Evolutionary conservation across 2,113 vertebrate genomes (phyloP).

Genomic region (Aegypius monachus): DNA sequence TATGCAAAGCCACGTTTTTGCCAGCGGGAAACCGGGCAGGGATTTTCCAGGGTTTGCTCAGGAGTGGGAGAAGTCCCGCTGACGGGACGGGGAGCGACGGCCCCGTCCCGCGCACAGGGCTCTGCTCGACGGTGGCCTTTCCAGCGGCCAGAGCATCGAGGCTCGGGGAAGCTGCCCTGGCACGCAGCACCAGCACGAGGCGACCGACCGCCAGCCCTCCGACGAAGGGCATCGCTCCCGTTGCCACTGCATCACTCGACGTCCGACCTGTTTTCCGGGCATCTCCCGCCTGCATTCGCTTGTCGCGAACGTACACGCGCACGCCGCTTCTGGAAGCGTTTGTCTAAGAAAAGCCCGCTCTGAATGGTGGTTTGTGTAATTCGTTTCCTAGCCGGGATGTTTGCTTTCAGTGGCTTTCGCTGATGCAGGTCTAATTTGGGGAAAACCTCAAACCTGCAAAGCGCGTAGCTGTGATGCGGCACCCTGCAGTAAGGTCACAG

Average conservation of each 20-base stretch:
- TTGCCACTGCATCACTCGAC: accelerated
- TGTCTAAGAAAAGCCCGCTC: neutral
- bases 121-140: neutral
- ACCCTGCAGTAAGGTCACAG: neutral
- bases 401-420: neutral
- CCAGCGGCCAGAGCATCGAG: neutral
- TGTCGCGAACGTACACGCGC: neutral
- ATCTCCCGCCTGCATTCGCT: accelerated
- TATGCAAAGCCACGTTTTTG: neutral
- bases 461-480: neutral
- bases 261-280: accelerated
- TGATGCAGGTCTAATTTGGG: neutral
- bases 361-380: neutral
- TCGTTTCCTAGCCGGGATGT: neutral
- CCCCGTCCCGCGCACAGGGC: neutral
- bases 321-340: accelerated
- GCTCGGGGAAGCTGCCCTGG: neutral
- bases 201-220: neutral
- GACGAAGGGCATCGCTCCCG: neutral
- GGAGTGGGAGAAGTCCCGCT: neutral
- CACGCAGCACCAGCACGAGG: accelerated
- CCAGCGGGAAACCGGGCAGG: neutral
- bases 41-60: neutral
- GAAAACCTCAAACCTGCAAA: conserved; percentile 30
- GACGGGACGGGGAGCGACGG: neutral